These are phyloP conservation scores for Emberiza fucata DNA, from an alignment of 2,113 vertebrate species.

Conservation along the genomic window DNA sequence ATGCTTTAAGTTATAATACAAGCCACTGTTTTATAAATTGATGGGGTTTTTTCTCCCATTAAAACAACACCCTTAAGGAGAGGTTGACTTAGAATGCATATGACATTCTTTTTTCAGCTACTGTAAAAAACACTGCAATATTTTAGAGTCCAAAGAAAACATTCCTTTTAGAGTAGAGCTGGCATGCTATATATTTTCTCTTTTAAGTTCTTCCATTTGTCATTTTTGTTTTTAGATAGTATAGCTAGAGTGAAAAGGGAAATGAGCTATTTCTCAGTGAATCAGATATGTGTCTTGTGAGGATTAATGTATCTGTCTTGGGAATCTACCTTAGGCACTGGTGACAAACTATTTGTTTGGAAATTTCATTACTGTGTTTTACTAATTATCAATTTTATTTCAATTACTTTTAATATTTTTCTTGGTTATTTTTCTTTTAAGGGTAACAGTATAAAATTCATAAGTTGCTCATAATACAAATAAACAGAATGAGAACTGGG, in stretches of 20 bases:
- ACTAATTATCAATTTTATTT: background rate
- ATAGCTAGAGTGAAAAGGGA: background rate
- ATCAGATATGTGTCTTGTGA: background rate
- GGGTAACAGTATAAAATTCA: background rate
- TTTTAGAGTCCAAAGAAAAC: background rate
- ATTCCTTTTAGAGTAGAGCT: background rate
- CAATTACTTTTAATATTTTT: background rate
- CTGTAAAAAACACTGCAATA: background rate
- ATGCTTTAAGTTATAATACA: conserved; percentile 8
- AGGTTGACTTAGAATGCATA: background rate
- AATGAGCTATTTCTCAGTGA: background rate
- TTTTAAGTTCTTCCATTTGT: background rate
- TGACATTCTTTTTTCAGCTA: background rate
- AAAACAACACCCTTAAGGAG: conserved; percentile 28
- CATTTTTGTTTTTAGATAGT: background rate
- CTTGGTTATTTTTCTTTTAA: background rate
- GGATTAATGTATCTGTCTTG: background rate
- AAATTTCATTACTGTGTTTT: background rate
- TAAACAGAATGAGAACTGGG: fast-evolving
- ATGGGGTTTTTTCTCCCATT: background rate
- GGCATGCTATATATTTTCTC: background rate
- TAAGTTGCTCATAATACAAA: background rate
- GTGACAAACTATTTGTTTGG: background rate
- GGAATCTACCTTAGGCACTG: background rate
- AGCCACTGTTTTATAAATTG: conserved; percentile 25